Percentiles rank a stretch among this genome's conserved stretches.
Evolutionary conservation across 2,888 invertebrate genomes (phyloP).

Genomic region (Watsonalla binaria): DNA sequence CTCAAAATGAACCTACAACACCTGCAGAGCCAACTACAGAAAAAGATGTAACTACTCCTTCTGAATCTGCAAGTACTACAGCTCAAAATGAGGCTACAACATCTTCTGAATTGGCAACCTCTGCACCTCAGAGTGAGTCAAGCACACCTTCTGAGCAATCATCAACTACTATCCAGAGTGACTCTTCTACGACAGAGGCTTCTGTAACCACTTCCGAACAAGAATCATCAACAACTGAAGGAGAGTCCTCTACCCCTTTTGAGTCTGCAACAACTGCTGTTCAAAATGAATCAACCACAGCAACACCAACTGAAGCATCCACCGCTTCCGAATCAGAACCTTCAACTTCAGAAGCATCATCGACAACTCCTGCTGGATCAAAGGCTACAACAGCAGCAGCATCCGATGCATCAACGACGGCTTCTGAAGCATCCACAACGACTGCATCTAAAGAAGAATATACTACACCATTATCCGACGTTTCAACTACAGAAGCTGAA

Average conservation of each 20-base stretch:
- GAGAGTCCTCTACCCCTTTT: background rate
- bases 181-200: background rate
- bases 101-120: conserved; percentile 8
- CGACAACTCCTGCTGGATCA: conserved; percentile 6
- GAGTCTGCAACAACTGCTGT: conserved; percentile 7
- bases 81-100: background rate
- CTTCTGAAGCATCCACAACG: conserved; percentile 9
- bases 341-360: conserved; percentile 6
- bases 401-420: conserved; percentile 1
- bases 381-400: conserved; percentile 3
- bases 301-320: background rate
- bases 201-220: background rate
- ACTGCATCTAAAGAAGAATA: conserved; percentile 3
- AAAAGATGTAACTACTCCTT: too few relatives aligned
- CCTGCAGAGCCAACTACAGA: background rate
- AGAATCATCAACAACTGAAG: conserved; percentile 2
- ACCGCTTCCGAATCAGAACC: conserved; percentile 8
- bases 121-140: background rate
- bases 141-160: background rate
- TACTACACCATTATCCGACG: conserved; percentile 3
- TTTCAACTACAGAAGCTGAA: conserved; percentile 23
- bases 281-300: background rate
- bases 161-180: background rate
- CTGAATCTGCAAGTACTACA: too few relatives aligned
- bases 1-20: background rate